A percentile compares a stretch with the other conserved stretches of the same genome.
These are phyloP conservation scores for Felis catus DNA, from an alignment of 2,113 vertebrate genomes.

Conservation along the genomic window F.catus_Fca126_mat1.0 CM031420.1:149006001-149006500, in stretches of 20 bases:
- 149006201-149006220: neutral
- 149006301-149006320: neutral
- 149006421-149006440: too few relatives aligned
- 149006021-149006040: neutral
- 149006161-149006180: neutral
- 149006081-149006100: neutral
- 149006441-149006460: neutral
- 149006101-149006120: neutral
- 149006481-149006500: rapidly evolving
- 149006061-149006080: rapidly evolving
- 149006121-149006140: neutral
- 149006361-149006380: neutral
- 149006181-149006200: neutral
- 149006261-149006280: neutral
- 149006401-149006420: neutral
- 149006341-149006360: neutral
- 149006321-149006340: neutral
- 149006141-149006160: neutral
- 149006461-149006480: neutral
- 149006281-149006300: neutral
- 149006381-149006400: neutral
- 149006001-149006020: neutral
- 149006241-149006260: neutral
- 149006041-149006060: neutral
- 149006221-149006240: neutral